Evolutionary conservation across 92 coral and sea anemone species (phyloP), one percentile per base, ranked within the genome.

Genomic region (Porites evermanni): DNA sequence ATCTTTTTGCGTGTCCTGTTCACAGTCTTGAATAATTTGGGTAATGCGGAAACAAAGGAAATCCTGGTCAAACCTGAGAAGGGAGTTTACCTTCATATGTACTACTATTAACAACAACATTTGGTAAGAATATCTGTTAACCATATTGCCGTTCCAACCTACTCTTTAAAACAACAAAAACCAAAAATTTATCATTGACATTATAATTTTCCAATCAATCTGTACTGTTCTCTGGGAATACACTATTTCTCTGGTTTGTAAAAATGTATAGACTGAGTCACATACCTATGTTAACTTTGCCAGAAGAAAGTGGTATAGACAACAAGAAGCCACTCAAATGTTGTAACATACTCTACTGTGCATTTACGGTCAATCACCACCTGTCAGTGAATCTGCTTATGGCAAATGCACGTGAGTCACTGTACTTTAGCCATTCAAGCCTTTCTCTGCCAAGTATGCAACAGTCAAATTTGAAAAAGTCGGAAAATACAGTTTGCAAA

Each of bases 51-150:
- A 24, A 24, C 26, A 24, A 24, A 24, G 26, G 26, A 24, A 24
- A 24, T 24, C 1, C 26, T 24, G 26, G 26, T 24, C 1, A 24
- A 24, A 24, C 26, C 26, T 24, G 26, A 24, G 26, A 24, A 24
- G 1, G 26, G 1, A 24, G 26, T 24, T 24, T 24, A 24, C 26
- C 26, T 24, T 24, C 26, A 24, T 24, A 24, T 24, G 26, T 24
- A 75, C 79, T 20, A 58, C 53, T 8, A 75, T 58, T 56, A 75
- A 75, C 79, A 18, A 56, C 12, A 58, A 75, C 18, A 75, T 75
- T 38, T 58, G 67, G 67, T 53, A 56, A 58, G 79, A 58, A 75
- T 56, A 75, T 51, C 79, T 67, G 54, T 75, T 58, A 58, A 75
- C 79, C 23, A 75, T 52, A 75, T 24, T 29, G 50, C 13, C 53